These are phyloP conservation scores for Tolmerus cingulatus DNA, from an alignment of 2,888 invertebrate species.

Conservation along the genomic window DNA sequence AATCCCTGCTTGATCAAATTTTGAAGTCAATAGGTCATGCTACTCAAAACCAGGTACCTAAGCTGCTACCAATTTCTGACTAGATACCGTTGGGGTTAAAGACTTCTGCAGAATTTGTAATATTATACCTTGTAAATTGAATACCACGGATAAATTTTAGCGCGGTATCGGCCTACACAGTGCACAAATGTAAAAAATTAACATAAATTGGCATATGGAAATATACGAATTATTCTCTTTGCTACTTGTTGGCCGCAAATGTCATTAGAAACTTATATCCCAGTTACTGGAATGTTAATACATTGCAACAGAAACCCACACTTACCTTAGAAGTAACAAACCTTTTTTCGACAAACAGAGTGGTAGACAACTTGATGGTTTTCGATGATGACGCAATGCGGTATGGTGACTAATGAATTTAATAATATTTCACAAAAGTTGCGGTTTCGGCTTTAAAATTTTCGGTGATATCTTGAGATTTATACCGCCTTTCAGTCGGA, in stretches of 20 bases:
- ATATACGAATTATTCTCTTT: not conserved
- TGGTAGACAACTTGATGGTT: not conserved
- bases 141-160: not conserved
- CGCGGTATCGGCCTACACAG: not conserved
- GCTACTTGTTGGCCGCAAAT: not conserved
- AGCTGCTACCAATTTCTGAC: too few species aligned
- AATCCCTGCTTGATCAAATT: too few species aligned
- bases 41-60: too few species aligned
- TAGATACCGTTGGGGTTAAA: not conserved
- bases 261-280: not conserved
- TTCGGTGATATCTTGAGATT: not conserved
- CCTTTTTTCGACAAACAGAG: not conserved
- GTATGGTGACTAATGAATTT: not conserved
- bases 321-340: too few species aligned
- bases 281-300: not conserved
- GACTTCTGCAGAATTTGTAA: not conserved
- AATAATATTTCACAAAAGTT: not conserved
- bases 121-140: not conserved
- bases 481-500: not conserved
- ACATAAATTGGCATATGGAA: not conserved
- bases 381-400: not conserved
- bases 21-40: too few species aligned
- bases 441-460: not conserved
- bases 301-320: not conserved
- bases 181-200: not conserved